Conservation (phyloP, 30 jellyfish, hydroid and myxozoan genomes). For the Turritopsis dohrnii region DNA sequence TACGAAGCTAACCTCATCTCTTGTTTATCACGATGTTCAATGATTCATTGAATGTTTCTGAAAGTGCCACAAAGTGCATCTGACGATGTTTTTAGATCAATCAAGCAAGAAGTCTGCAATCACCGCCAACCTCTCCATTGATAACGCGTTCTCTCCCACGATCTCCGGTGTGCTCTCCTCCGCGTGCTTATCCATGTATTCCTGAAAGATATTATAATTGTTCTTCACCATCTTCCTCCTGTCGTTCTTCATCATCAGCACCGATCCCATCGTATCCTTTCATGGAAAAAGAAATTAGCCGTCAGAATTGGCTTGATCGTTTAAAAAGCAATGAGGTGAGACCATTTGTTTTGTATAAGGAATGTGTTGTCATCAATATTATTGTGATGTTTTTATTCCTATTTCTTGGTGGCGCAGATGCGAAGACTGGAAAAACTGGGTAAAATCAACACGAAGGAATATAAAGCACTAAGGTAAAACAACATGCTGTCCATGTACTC, state of each 20-base stretch:
- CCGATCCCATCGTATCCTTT: not conserved
- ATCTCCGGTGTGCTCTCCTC: conserved; percentile 3
- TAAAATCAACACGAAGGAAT: conserved; percentile 17
- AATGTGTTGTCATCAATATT: not conserved
- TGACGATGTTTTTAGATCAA: conserved; percentile 13
- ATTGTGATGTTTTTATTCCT: not conserved
- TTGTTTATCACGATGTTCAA: too few species aligned
- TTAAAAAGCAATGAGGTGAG: conserved; percentile 52
- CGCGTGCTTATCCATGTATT: not conserved
- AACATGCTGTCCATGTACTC: not conserved
- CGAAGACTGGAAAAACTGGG: conserved; percentile 30
- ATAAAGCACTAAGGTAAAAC: conserved; percentile 27
- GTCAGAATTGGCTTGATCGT: conserved; percentile 69
- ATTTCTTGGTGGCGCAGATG: conserved; percentile 19
- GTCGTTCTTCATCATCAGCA: not conserved
- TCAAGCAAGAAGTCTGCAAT: not conserved
- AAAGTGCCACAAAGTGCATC: too few species aligned
- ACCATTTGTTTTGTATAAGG: not conserved
- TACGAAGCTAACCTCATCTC: too few species aligned
- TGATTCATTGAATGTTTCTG: too few species aligned
- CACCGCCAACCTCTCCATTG: not conserved
- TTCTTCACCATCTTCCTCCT: not conserved
- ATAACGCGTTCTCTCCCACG: not conserved
- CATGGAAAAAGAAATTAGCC: conserved; percentile 51
- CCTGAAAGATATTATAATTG: not conserved